Percentiles rank a stretch among this genome's conserved stretches.
Conservation (phyloP, 2,888 invertebrate species). For the Himalopsyche japonica region DNA sequence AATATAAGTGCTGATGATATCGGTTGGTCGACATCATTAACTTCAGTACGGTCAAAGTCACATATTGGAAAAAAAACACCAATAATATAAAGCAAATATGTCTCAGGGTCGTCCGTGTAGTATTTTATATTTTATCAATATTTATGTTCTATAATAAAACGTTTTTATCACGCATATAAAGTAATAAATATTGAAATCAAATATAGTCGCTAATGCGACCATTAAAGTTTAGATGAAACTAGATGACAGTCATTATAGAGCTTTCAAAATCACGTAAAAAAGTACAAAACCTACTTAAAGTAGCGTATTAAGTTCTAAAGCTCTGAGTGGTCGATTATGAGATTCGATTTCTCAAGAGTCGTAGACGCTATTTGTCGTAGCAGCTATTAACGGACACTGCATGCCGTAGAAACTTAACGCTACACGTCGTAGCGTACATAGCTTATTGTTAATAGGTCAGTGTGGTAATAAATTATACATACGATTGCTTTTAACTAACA, state of each 20-base stretch:
- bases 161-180: not conserved
- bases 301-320: not conserved
- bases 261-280: not conserved
- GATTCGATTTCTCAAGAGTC: not conserved
- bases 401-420: too few species aligned
- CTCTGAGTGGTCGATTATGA: not conserved
- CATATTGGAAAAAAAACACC: not conserved
- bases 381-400: not conserved
- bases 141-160: not conserved
- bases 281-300: not conserved
- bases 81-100: too few species aligned
- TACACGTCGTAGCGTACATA: too few species aligned
- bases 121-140: too few species aligned
- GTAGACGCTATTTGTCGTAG: not conserved
- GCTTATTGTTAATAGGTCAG: too few species aligned
- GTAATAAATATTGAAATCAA: not conserved
- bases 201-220: not conserved
- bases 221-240: not conserved
- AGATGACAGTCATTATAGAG: not conserved
- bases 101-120: too few species aligned
- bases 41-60: not conserved
- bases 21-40: too few species aligned
- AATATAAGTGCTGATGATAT: too few species aligned
- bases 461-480: too few species aligned
- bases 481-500: too few species aligned